phyloP scores from a whole-genome alignment of 2,888 invertebrate species.

The Lapara coniferarum region DNA sequence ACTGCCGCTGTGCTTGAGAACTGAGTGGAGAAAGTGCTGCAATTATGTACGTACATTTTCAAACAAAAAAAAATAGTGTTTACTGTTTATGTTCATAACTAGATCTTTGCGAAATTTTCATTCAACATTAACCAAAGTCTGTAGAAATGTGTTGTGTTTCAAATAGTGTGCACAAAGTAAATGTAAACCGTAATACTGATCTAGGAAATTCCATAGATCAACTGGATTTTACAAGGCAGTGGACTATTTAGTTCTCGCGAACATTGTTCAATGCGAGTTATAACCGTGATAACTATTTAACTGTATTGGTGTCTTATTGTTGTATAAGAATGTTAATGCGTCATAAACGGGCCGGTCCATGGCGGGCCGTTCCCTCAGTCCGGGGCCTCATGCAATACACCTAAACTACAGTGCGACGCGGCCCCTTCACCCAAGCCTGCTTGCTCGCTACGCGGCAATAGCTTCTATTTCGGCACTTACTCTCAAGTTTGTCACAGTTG shows the following conservation, averaged over 20 bases:
- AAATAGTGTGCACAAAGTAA: too few species aligned
- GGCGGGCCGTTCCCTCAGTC: slow-evolving; percentile 59
- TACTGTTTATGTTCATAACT: not conserved
- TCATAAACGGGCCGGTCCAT: slow-evolving; percentile 57
- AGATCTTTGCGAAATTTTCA: not conserved
- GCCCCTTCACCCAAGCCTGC: slow-evolving; percentile 81
- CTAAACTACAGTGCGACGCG: slow-evolving; percentile 80
- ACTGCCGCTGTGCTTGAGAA: slow-evolving; percentile 8
- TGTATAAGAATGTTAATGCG: slow-evolving; percentile 63
- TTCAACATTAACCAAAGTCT: not conserved
- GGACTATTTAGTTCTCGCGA: not conserved
- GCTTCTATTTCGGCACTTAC: slow-evolving; percentile 89
- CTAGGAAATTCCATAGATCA: not conserved
- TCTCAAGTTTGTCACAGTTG: slow-evolving; percentile 98
- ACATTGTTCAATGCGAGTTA: not conserved
- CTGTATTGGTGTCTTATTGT: slow-evolving; percentile 34
- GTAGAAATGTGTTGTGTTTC: too few species aligned
- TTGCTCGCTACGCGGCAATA: slow-evolving; percentile 80
- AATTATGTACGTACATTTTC: slow-evolving; percentile 6
- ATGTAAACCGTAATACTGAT: not conserved
- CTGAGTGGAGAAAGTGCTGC: slow-evolving; percentile 17
- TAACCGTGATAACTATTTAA: not conserved
- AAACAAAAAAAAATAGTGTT: not conserved
- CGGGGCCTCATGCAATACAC: slow-evolving; percentile 81
- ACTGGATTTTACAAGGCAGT: not conserved